A percentile compares a stretch with the other conserved stretches of the same genome.
Conservation (phyloP, 2,797 vertebrate genomes). For the Parauchenoglanis punctatus region DNA sequence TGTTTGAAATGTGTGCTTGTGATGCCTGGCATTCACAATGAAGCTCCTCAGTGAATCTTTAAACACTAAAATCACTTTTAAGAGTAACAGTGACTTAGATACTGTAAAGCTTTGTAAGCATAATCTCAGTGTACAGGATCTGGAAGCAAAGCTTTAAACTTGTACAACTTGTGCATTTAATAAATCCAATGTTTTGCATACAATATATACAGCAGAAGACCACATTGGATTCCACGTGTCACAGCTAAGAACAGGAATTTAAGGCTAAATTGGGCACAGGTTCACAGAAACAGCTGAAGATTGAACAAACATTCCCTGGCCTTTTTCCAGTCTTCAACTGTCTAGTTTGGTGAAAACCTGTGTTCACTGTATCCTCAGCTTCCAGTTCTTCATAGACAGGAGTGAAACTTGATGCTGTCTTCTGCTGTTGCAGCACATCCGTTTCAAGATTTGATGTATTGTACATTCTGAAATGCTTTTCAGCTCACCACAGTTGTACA, state of each 20-base stretch:
- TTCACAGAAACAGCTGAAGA: background rate
- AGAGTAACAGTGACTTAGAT: background rate
- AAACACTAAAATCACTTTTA: background rate
- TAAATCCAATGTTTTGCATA: background rate
- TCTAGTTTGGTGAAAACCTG: background rate
- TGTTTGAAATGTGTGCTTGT: background rate
- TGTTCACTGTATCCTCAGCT: background rate
- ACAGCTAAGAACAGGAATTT: background rate
- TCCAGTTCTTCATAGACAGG: background rate
- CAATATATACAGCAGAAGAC: background rate
- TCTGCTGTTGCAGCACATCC: background rate
- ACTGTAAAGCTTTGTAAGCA: background rate
- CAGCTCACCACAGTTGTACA: background rate
- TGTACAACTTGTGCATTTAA: background rate
- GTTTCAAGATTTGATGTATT: background rate
- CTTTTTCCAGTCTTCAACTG: background rate
- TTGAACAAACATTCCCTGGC: background rate
- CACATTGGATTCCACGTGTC: background rate
- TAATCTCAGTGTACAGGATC: background rate
- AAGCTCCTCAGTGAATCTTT: background rate
- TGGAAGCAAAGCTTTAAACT: background rate
- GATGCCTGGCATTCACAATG: background rate
- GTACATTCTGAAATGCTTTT: background rate
- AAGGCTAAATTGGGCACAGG: background rate
- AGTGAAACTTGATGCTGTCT: background rate